These are phyloP conservation scores for Troides aeacus DNA, from an alignment of 2,888 invertebrate genomes.

Conservation along the genomic window DNA sequence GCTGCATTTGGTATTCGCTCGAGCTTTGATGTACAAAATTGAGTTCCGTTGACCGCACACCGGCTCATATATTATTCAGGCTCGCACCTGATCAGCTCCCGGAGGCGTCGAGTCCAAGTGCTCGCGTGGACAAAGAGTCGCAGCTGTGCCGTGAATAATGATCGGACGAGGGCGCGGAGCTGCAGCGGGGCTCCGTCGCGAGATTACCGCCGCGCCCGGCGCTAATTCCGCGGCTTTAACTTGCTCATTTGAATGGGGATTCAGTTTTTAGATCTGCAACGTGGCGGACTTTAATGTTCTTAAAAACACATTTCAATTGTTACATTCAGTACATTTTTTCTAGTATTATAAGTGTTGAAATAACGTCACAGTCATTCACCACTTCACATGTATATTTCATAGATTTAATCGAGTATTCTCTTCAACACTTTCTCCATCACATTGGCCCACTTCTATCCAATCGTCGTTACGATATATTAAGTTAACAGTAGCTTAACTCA, in stretches of 20 bases:
- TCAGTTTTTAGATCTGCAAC: neutral
- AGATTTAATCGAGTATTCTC: too few species aligned
- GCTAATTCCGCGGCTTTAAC: conserved; percentile 37
- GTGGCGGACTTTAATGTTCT: too few species aligned
- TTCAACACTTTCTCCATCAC: neutral
- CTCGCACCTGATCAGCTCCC: conserved; percentile 43
- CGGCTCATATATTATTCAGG: conserved; percentile 70
- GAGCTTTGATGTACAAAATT: conserved; percentile 76
- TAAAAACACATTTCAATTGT: too few species aligned
- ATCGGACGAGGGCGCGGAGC: conserved; percentile 11
- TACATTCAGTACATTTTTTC: too few species aligned
- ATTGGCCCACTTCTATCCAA: too few species aligned
- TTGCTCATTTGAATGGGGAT: conserved; percentile 42
- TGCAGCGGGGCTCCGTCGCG: conserved; percentile 18
- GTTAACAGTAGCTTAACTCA: too few species aligned
- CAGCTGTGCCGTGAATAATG: conserved; percentile 26
- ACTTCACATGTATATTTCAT: too few species aligned
- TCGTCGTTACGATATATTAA: too few species aligned
- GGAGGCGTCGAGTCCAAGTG: conserved; percentile 27
- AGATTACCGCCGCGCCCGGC: conserved; percentile 16
- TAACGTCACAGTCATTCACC: too few species aligned
- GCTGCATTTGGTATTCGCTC: conserved; percentile 40
- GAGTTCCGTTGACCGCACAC: conserved; percentile 71
- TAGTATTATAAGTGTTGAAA: too few species aligned
- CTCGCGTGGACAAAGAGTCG: conserved; percentile 22